These are phyloP conservation scores for Pseudopleuronectes americanus DNA, from an alignment of 2,797 vertebrate genomes.

Conservation along the genomic window DNA sequence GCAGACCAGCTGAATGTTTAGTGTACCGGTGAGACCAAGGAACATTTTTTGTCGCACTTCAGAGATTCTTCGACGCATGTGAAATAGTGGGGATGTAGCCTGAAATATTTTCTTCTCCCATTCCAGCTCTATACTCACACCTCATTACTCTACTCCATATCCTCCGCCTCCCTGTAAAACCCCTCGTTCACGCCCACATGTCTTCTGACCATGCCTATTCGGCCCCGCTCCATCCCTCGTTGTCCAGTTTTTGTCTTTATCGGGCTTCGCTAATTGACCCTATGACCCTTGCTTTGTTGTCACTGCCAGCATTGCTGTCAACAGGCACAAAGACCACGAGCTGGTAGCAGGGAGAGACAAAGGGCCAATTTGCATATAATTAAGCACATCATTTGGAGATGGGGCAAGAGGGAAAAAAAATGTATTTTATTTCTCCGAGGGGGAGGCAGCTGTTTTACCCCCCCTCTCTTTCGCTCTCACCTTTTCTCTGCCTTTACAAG, in stretches of 20 bases:
- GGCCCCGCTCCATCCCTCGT: neutral
- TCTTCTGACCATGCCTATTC: constrained; percentile 11
- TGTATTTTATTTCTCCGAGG: constrained; percentile 44
- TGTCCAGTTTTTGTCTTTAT: constrained; percentile 47
- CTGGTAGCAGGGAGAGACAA: constrained; percentile 62
- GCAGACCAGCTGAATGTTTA: no score
- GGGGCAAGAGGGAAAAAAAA: constrained; percentile 43
- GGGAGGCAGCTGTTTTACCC: constrained; percentile 35
- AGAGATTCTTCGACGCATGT: no score
- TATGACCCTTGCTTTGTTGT: constrained; percentile 58
- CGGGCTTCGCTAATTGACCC: constrained; percentile 58
- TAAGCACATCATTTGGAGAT: constrained; percentile 61
- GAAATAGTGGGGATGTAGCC: no score
- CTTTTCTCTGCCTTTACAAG: constrained; percentile 81
- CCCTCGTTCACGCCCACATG: constrained; percentile 4
- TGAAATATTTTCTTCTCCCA: no score
- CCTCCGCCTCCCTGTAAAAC: constrained; percentile 18
- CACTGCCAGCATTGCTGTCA: constrained; percentile 65
- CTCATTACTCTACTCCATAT: neutral
- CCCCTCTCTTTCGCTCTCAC: constrained; percentile 45
- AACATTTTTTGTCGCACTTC: no score
- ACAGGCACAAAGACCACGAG: constrained; percentile 60
- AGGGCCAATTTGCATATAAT: constrained; percentile 82
- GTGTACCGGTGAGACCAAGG: no score
- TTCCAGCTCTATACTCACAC: no score